A percentile compares a stretch with the other conserved stretches of the same genome.
Evolutionary conservation across 1,140 invertebrate genomes (phyloP).

Genomic region (Drosophila orena): DNA sequence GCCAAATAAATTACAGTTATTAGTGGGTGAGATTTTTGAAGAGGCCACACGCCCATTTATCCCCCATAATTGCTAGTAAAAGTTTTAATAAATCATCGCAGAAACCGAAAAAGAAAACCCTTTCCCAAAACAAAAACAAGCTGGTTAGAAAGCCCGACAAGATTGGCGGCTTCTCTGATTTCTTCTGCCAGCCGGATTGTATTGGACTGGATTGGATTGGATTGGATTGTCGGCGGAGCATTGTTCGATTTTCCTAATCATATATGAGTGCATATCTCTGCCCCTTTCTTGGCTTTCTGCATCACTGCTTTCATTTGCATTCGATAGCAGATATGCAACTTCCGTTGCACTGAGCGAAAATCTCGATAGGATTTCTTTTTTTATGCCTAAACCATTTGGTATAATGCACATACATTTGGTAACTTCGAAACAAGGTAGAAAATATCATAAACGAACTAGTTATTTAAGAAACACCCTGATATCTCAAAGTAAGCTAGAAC

Average conservation of each 20-base stretch:
- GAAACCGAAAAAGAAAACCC: conserved; percentile 57
- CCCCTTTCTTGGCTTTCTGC: conserved; percentile 63
- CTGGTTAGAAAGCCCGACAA: conserved; percentile 64
- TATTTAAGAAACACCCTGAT: too few species aligned
- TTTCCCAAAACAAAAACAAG: conserved; percentile 64
- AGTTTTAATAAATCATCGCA: conserved; percentile 77
- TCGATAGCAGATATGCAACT: conserved; percentile 56
- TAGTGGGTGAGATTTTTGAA: conserved; percentile 50
- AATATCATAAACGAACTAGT: too few species aligned
- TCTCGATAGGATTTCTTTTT: background rate
- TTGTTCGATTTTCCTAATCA: conserved; percentile 83
- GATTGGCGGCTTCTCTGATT: conserved; percentile 47
- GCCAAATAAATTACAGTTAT: conserved; percentile 66
- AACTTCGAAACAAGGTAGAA: too few species aligned
- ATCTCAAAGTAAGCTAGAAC: too few species aligned
- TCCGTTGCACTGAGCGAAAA: conserved; percentile 43
- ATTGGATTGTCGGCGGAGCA: conserved; percentile 51
- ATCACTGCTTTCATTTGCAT: conserved; percentile 81
- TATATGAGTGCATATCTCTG: conserved; percentile 63
- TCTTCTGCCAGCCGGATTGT: conserved; percentile 35
- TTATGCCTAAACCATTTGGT: background rate
- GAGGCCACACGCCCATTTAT: conserved; percentile 9
- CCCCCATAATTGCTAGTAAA: conserved; percentile 69
- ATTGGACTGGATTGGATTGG: conserved; percentile 34
- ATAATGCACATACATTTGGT: too few species aligned